Evolutionary conservation across 1,140 invertebrate species (phyloP).

Genomic region (Zeugodacus cucurbitae): DNA sequence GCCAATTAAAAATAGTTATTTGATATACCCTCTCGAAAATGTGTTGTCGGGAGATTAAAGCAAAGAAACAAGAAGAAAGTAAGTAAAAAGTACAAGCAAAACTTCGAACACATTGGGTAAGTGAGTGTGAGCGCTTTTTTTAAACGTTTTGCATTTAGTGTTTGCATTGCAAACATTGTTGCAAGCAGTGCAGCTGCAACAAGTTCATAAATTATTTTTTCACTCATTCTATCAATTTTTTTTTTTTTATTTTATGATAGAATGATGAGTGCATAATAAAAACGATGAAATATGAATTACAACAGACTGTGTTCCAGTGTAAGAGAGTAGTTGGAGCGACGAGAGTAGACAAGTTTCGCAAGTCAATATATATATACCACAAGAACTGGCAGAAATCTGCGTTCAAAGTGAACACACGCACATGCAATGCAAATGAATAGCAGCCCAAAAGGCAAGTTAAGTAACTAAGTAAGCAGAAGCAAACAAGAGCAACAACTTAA

Average conservation of each 20-base stretch:
- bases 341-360: neutral
- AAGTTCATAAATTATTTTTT: neutral
- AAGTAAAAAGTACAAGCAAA: neutral
- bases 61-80: neutral
- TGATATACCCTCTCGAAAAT: neutral
- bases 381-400: neutral
- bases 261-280: neutral
- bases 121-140: neutral
- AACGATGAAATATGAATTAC: neutral
- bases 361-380: constrained; percentile 4
- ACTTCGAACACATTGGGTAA: neutral
- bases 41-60: neutral
- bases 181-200: neutral
- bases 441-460: neutral
- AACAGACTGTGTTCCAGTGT: neutral
- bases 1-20: neutral
- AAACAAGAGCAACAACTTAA: neutral
- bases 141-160: neutral
- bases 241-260: neutral
- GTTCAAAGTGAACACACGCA: neutral
- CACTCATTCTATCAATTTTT: neutral
- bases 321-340: neutral
- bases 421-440: constrained; percentile 9
- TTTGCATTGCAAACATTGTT: neutral
- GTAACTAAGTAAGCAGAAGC: neutral